Percentiles rank a stretch among this genome's conserved stretches.
Evolutionary conservation across 2,888 invertebrate species (phyloP).

Genomic region (Oscheius myriophilus): DNA sequence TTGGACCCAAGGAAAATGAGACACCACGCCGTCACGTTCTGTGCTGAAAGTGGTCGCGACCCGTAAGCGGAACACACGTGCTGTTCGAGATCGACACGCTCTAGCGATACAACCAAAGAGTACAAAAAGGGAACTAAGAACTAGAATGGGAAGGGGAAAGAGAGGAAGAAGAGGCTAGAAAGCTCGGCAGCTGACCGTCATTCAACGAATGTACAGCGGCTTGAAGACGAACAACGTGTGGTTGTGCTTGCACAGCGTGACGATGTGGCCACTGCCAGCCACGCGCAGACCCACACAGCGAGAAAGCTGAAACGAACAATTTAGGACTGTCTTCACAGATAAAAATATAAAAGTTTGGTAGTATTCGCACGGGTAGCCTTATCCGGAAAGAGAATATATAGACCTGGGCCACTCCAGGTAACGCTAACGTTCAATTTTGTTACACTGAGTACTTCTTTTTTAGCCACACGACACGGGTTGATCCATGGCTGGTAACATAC

Average conservation of each 20-base stretch:
- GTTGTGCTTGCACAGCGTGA: slow-evolving; percentile 65
- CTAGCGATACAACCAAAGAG: slow-evolving; percentile 8
- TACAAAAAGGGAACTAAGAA: neutral
- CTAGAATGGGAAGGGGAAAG: slow-evolving; percentile 1
- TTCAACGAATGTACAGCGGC: slow-evolving; percentile 34
- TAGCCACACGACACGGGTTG: too few relatives aligned
- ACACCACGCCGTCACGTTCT: neutral
- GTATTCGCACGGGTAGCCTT: too few relatives aligned
- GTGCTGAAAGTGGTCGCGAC: slow-evolving; percentile 15
- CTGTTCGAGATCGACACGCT: slow-evolving; percentile 24
- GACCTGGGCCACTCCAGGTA: too few relatives aligned
- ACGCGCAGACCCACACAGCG: slow-evolving; percentile 65
- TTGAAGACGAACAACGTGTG: slow-evolving; percentile 65
- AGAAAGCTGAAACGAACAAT: slow-evolving; percentile 54
- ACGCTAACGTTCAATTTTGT: too few relatives aligned
- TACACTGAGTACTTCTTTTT: too few relatives aligned
- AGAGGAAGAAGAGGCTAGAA: slow-evolving; percentile 6
- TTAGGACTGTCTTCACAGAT: neutral
- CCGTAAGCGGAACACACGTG: slow-evolving; percentile 19
- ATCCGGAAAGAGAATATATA: too few relatives aligned
- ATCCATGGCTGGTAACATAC: too few relatives aligned
- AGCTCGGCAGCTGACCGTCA: neutral
- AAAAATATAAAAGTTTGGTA: slow-evolving; percentile 1
- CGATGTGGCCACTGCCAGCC: slow-evolving; percentile 57
- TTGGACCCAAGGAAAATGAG: neutral